phyloP scores from a whole-genome alignment of 53 echinoderm and acorn worm genomes.

The Arbacia lixula region DNA sequence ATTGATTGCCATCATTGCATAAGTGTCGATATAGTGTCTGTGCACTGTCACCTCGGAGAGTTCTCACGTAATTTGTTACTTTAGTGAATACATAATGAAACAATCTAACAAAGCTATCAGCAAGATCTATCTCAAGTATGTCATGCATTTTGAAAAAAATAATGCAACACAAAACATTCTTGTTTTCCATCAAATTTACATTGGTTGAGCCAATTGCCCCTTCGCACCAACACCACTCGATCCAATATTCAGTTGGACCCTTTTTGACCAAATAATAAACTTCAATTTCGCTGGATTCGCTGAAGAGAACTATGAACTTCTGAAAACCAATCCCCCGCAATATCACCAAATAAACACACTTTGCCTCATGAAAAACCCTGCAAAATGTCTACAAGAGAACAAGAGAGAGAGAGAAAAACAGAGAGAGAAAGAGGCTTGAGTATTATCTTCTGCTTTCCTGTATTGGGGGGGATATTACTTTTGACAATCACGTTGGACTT shows the following conservation, averaged over 20 bases:
- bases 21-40: no score
- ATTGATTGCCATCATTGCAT: no score
- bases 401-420: slow-evolving; percentile 37
- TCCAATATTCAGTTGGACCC: no score
- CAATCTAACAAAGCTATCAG: no score
- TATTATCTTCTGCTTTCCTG: slow-evolving; percentile 39
- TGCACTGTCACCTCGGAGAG: no score
- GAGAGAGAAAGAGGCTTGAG: slow-evolving; percentile 13
- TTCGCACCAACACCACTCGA: background rate
- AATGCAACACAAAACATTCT: no score
- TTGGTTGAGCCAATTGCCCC: no score
- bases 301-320: slow-evolving; percentile 58
- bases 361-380: slow-evolving; percentile 29
- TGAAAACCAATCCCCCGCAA: slow-evolving; percentile 29
- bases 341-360: slow-evolving; percentile 61
- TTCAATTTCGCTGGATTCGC: slow-evolving; percentile 37
- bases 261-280: slow-evolving; percentile 56
- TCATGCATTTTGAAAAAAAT: no score
- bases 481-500: slow-evolving; percentile 47
- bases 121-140: no score
- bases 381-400: slow-evolving; percentile 39
- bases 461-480: slow-evolving; percentile 41
- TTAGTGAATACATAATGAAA: no score
- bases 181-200: no score
- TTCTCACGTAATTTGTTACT: no score